Percentiles rank a stretch among this genome's conserved stretches.
phyloP scores from a whole-genome alignment of 2,888 invertebrate genomes.

The Amphiduros pacificus region DNA sequence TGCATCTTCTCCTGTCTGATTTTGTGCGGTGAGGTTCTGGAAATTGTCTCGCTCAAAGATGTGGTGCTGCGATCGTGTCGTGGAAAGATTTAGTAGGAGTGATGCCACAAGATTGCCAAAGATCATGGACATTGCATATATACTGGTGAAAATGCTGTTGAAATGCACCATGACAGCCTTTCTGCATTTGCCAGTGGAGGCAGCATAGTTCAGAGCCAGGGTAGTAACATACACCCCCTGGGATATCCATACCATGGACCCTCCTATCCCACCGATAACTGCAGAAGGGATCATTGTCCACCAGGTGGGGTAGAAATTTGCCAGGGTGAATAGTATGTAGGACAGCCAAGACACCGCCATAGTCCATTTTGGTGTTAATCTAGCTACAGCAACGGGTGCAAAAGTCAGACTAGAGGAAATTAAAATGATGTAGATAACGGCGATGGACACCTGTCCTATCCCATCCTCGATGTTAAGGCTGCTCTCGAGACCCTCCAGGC shows the following conservation, averaged over 20 bases:
- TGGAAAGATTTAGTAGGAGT: not conserved
- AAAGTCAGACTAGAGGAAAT: not conserved
- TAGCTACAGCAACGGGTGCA: not conserved
- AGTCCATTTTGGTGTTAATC: not conserved
- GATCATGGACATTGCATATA: not conserved
- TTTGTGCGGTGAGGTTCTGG: no score
- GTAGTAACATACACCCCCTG: not conserved
- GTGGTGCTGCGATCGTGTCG: no score
- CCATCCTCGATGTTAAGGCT: not conserved
- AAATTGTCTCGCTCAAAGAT: no score
- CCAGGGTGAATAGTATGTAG: conserved; percentile 1
- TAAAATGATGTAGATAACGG: not conserved
- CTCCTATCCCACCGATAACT: not conserved
- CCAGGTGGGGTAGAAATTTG: not conserved
- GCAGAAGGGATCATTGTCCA: not conserved
- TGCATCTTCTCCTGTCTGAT: no score
- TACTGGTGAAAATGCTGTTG: not conserved
- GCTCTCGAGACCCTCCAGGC: not conserved
- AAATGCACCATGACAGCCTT: not conserved
- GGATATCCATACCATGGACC: not conserved
- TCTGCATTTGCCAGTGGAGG: not conserved
- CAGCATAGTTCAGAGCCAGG: not conserved
- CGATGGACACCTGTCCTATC: not conserved
- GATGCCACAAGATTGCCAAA: not conserved
- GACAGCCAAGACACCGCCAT: not conserved